Evolutionary conservation across 2,888 invertebrate genomes (phyloP).

Genomic region (Alcis repandata): DNA sequence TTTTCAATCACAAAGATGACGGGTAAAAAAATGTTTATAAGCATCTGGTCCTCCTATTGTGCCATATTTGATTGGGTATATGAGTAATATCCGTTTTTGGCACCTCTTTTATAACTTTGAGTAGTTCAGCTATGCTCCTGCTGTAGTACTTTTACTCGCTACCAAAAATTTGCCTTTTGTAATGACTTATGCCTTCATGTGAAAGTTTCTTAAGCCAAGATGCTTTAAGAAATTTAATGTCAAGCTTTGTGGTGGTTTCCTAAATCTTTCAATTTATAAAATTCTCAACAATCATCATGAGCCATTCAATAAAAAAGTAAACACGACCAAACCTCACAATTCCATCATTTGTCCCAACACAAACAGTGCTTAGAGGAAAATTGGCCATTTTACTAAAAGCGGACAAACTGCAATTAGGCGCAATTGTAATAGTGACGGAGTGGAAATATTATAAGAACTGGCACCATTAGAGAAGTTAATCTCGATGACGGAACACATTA

Average conservation of each 20-base stretch:
- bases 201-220: neutral
- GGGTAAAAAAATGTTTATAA: too few relatives aligned
- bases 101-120: too few relatives aligned
- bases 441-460: conserved; percentile 72
- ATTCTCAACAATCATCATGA: conserved; percentile 38
- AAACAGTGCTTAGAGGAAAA: conserved; percentile 77
- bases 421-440: conserved; percentile 74
- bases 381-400: conserved; percentile 85
- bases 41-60: too few relatives aligned
- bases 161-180: too few relatives aligned
- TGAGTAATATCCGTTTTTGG: too few relatives aligned
- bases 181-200: too few relatives aligned
- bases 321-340: conserved; percentile 54
- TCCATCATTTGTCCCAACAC: conserved; percentile 58
- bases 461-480: conserved; percentile 76
- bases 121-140: too few relatives aligned
- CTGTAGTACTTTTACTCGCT: too few relatives aligned
- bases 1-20: too few relatives aligned
- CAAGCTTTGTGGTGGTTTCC: conserved; percentile 35
- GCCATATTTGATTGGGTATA: too few relatives aligned
- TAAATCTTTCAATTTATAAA: conserved; percentile 47
- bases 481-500: conserved; percentile 86
- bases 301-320: conserved; percentile 50
- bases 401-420: conserved; percentile 81
- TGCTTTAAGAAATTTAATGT: neutral